phyloP scores from a whole-genome alignment of 2,888 invertebrate species.

The Lissocephala sabroskyi region DNA sequence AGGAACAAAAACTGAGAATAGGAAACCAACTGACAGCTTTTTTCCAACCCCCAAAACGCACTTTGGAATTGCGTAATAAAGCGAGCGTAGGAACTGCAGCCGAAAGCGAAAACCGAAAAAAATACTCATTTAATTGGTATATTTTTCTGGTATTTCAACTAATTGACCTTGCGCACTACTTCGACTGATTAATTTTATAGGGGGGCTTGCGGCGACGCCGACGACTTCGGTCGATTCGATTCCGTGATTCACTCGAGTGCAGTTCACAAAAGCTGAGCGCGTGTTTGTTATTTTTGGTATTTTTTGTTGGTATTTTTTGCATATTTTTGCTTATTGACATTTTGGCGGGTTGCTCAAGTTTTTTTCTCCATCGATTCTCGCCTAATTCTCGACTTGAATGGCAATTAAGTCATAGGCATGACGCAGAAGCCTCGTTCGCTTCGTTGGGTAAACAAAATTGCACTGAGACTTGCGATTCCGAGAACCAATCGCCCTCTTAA shows the following conservation, averaged over 20 bases:
- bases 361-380: conserved; percentile 13
- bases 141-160: conserved; percentile 53
- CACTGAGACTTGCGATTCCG: background rate
- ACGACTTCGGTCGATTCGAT: conserved; percentile 16
- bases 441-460: background rate
- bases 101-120: conserved; percentile 5
- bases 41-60: no score
- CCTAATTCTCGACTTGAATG: conserved; percentile 32
- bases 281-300: background rate
- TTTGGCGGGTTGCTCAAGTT: background rate
- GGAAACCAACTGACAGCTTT: no score
- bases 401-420: conserved; percentile 38
- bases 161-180: conserved; percentile 62
- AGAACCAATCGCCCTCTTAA: no score
- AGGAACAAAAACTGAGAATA: background rate
- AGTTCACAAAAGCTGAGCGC: conserved; percentile 12
- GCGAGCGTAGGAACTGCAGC: background rate
- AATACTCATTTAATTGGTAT: conserved; percentile 30
- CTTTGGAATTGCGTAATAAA: background rate
- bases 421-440: conserved; percentile 17
- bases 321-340: conserved; percentile 4
- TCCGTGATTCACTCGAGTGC: conserved; percentile 40
- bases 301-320: conserved; percentile 1
- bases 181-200: conserved; percentile 23
- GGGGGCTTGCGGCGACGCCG: background rate